phyloP scores from a whole-genome alignment of 1,140 invertebrate genomes.

The Pachyrhynchus sulphureomaculatus region DNA sequence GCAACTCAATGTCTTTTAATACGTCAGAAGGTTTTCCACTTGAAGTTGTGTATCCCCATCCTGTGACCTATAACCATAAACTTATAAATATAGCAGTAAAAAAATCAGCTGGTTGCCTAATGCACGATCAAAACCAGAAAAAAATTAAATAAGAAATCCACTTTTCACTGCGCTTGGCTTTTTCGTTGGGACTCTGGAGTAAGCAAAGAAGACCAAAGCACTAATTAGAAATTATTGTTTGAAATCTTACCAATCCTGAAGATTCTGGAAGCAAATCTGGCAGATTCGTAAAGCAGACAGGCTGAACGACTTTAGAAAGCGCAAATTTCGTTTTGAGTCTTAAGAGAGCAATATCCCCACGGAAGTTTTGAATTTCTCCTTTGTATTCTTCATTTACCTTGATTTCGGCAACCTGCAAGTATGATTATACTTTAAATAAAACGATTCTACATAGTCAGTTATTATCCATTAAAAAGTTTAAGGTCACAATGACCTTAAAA shows the following conservation, averaged over 20 bases:
- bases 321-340: constrained; percentile 24
- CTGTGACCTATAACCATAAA: constrained; percentile 34
- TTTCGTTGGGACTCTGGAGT: background rate
- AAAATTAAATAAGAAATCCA: background rate
- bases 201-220: background rate
- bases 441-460: too few relatives aligned
- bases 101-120: too few relatives aligned
- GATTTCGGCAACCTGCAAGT: constrained; percentile 36
- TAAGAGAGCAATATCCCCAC: constrained; percentile 37
- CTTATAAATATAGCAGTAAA: constrained; percentile 1
- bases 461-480: too few relatives aligned
- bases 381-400: constrained; percentile 21
- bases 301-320: constrained; percentile 31
- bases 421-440: background rate
- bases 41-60: constrained; percentile 37
- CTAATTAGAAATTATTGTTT: too few relatives aligned
- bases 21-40: constrained; percentile 24
- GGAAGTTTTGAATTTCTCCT: constrained; percentile 27
- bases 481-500: too few relatives aligned
- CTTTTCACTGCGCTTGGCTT: background rate
- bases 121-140: too few relatives aligned
- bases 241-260: too few relatives aligned
- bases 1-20: constrained; percentile 36
- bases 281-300: constrained; percentile 30
- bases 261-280: too few relatives aligned